Evolutionary conservation across 35 echinoderm and acorn worm genomes (phyloP).

Genomic region (Anneissia japonica): DNA sequence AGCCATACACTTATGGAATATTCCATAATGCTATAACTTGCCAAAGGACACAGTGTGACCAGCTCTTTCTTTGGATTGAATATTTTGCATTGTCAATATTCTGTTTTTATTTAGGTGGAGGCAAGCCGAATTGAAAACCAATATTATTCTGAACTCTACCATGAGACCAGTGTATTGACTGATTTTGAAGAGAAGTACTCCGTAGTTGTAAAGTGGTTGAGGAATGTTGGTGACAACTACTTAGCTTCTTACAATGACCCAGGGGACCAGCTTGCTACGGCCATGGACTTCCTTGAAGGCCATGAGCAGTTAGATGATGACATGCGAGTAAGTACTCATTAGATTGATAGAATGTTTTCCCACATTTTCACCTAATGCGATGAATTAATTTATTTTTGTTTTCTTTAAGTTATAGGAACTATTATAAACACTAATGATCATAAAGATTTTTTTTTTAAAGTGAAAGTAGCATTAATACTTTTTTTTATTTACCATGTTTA

Average conservation of each 20-base stretch:
- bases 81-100: too few species aligned
- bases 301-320: slow-evolving; percentile 72
- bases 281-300: slow-evolving; percentile 81
- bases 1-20: too few species aligned
- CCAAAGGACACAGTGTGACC: background rate
- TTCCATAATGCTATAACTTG: background rate
- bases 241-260: slow-evolving; percentile 67
- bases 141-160: slow-evolving; percentile 39
- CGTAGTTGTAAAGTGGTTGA: slow-evolving; percentile 71
- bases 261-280: slow-evolving; percentile 80
- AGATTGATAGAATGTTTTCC: too few species aligned
- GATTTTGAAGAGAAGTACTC: slow-evolving; percentile 76
- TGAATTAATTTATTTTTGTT: background rate
- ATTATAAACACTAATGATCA: too few species aligned
- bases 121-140: slow-evolving; percentile 57
- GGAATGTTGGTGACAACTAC: slow-evolving; percentile 83
- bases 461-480: background rate
- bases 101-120: slow-evolving; percentile 52
- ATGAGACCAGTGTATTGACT: slow-evolving; percentile 34
- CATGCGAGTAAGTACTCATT: slow-evolving; percentile 61
- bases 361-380: background rate
- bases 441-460: background rate
- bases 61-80: background rate
- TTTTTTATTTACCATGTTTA: background rate
- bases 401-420: too few species aligned